Evolutionary conservation across 30 jellyfish, hydroid and myxozoan genomes (phyloP), one percentile per base, ranked within the genome.

Genomic region (Cassiopea xamachana): DNA sequence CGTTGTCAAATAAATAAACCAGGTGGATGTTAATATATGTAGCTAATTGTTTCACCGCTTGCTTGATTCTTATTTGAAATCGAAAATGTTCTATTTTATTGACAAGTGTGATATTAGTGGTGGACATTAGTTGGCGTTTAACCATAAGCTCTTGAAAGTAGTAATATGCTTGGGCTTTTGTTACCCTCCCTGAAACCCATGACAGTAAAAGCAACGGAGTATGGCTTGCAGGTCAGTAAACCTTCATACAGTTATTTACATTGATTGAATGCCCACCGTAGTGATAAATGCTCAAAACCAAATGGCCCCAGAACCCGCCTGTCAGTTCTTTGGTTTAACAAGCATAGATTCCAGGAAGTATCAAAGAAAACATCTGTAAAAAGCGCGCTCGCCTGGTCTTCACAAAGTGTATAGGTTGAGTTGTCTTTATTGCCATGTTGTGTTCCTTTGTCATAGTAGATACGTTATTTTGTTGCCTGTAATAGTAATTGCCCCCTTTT

Each of bases 231-330:
- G 93, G 93, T 86, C 93, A 86, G 80, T 69, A 69, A 68, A 79
- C 84, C 80, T 87, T 77, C 94, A 70, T 87, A 79, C 68, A 82
- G 75, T 87, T 87, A 87, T 87, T 87, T 87, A 60, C 84, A 62
- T 61, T 87, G 89, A 87, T 87, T 77, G 93, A 87, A 87, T 87
- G 94, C 89, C 76, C 94, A 87, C 79, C 83, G 89, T 69, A 77
- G 85, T 69, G 75, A 75, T 58, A 87, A 77, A 58, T 77, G 89
- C 89, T 76, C 86, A 87, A 77, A 45, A 75, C 60, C 69, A 67
- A 75, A 18, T 77, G 71, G 51, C 48, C 75, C 58, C 51, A 44
- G 51, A 74, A 43, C 86, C 77, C 58, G 87, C 46, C 87, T 43
- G 61, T 55, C 73, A 43, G 49, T 62, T 45, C 70, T 74, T 73